Evolutionary conservation across 1,140 invertebrate genomes (phyloP), one percentile per base, ranked within the genome.

Genomic region (Lethocerus indicus): DNA sequence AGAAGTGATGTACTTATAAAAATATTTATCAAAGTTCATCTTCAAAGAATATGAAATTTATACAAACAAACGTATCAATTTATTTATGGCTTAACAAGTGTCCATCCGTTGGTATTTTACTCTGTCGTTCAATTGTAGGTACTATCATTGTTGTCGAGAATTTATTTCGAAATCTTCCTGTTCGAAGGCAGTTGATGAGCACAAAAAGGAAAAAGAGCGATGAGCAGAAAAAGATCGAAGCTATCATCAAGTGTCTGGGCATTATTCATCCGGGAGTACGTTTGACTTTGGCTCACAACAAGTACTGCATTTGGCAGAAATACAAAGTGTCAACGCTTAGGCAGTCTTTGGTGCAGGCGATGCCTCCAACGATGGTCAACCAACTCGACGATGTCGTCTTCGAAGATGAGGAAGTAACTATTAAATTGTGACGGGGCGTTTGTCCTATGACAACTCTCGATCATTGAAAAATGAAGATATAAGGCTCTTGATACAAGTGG

Each of bases 121-220:
- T 9, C 26, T 39, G 18, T 26, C 45, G 25, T 51, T 51, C 53
- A 42, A 21, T 61, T 61, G 28, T 54, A 78, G 79, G 78, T 24
- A 81, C 78, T 18, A 70, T 66, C 16, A 60, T 81, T 2, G 61
- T 62, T 54, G 70, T 71, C 3, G 62, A 50, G 35, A 64, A 73
- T 50, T 56, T 81, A 28, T 81, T 81, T 58, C 71, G 70, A 57
- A 69, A 72, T 41, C 52, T 78, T 16, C 78, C 79, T 43, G 79
- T 82, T 0, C 62, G 79, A 39, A 65, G 63, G 57, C 72, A 80
- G 59, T 70, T 68, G 50, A 69, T 76, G 42, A 69, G 60, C 39
- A 67, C 64, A 35, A 55, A 57, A 13, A 72, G 68, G 51, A 66
- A 64, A 52, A 61, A 67, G 18, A 71, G 66, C 53, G 71, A 77